These are phyloP conservation scores for Leptodirus hochenwartii DNA, from an alignment of 2,888 invertebrate species.

Conservation along the genomic window DNA sequence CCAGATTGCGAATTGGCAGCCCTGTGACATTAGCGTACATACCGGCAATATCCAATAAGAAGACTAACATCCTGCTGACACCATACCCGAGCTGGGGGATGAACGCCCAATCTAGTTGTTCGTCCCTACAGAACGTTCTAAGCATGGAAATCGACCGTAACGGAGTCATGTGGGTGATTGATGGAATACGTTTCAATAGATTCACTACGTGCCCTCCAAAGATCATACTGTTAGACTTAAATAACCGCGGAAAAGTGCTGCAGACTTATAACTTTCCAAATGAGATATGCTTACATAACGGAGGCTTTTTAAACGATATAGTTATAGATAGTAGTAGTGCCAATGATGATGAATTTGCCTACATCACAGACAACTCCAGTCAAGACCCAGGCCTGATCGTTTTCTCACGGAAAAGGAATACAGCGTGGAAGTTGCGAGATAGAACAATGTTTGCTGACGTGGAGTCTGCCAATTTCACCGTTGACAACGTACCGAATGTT, in stretches of 20 bases:
- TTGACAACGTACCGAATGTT: conserved; percentile 35
- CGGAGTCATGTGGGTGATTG: conserved; percentile 51
- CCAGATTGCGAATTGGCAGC: conserved; percentile 46
- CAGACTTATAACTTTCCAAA: conserved; percentile 6
- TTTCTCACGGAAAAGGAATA: conserved; percentile 40
- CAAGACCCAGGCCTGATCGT: conserved; percentile 53
- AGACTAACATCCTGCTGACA: conserved; percentile 34
- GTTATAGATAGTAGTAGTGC: conserved; percentile 23
- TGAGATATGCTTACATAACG: conserved; percentile 8
- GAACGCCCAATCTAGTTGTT: conserved; percentile 36
- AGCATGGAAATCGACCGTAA: conserved; percentile 53
- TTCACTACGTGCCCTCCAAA: conserved; percentile 24
- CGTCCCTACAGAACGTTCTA: conserved; percentile 51
- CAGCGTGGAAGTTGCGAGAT: conserved; percentile 49
- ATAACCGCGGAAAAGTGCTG: conserved; percentile 7
- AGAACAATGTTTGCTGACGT: conserved; percentile 41
- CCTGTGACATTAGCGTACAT: conserved; percentile 47
- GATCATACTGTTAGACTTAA: conserved; percentile 10
- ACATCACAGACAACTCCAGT: conserved; percentile 48
- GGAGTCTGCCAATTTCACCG: conserved; percentile 38
- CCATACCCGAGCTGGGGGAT: conserved; percentile 54
- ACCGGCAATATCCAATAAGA: conserved; percentile 17
- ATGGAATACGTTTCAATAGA: conserved; percentile 44
- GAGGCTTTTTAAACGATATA: conserved; percentile 10
- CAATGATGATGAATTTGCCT: conserved; percentile 47